Evolutionary conservation across 2,888 invertebrate species (phyloP).

Genomic region (Adelphocoris suturalis): DNA sequence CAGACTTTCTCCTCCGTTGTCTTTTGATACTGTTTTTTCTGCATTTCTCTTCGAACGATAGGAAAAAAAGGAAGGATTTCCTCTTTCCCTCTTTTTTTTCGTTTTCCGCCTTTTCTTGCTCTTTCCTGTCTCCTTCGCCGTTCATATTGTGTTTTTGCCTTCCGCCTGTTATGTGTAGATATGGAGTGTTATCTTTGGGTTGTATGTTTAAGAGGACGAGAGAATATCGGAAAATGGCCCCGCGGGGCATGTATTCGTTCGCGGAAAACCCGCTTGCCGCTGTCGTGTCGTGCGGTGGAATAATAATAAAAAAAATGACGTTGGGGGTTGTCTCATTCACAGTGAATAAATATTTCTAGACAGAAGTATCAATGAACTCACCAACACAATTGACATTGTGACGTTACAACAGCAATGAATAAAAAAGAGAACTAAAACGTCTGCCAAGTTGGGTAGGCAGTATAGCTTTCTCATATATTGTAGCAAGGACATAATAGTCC

Average conservation of each 20-base stretch:
- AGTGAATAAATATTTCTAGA: too few species aligned
- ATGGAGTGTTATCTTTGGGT: constrained; percentile 54
- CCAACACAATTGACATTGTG: too few species aligned
- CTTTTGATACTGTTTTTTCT: constrained; percentile 29
- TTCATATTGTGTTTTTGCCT: constrained; percentile 14
- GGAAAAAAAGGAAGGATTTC: constrained; percentile 27
- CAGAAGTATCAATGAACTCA: too few species aligned
- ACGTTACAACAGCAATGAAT: too few species aligned
- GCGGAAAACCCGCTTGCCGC: neutral
- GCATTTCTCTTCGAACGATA: neutral
- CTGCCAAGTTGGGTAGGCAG: too few species aligned
- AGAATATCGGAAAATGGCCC: constrained; percentile 11
- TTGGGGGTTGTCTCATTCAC: too few species aligned
- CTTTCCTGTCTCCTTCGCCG: neutral
- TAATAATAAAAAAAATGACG: neutral
- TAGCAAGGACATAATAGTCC: too few species aligned
- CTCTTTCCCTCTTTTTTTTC: neutral
- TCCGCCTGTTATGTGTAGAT: constrained; percentile 45
- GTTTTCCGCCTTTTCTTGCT: neutral
- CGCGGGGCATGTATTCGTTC: neutral
- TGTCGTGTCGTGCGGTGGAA: neutral
- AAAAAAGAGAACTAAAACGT: too few species aligned
- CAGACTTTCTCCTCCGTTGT: neutral
- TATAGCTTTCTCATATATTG: too few species aligned
- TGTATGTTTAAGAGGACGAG: constrained; percentile 41